These are phyloP conservation scores for Cyprinella venusta DNA, from an alignment of 2,797 vertebrate genomes.

Conservation along the genomic window DNA sequence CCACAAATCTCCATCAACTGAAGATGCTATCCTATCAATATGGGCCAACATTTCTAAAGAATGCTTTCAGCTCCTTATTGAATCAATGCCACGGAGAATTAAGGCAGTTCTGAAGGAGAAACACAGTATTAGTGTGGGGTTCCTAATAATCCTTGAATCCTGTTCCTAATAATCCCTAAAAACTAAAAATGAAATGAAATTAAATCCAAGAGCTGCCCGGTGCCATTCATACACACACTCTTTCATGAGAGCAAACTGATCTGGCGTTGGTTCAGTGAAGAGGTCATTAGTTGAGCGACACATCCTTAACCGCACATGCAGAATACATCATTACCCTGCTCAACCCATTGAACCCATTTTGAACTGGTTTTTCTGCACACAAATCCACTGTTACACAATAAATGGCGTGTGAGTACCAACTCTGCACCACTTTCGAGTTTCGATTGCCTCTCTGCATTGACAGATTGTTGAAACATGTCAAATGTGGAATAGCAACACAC, in stretches of 20 bases:
- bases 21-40: too few species aligned
- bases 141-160: too few species aligned
- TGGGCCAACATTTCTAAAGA: too few species aligned
- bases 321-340: background rate
- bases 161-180: too few species aligned
- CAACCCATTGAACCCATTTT: constrained; percentile 15
- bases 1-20: too few species aligned
- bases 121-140: too few species aligned
- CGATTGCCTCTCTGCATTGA: constrained; percentile 28
- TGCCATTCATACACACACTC: background rate
- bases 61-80: too few species aligned
- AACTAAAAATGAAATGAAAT: too few species aligned
- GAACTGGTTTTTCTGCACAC: background rate
- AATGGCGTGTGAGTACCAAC: background rate
- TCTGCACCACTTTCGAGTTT: constrained; percentile 14
- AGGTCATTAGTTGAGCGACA: background rate
- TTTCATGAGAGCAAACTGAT: background rate
- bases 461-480: constrained; percentile 52
- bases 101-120: too few species aligned
- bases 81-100: too few species aligned
- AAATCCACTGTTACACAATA: background rate
- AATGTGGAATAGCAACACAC: constrained; percentile 37
- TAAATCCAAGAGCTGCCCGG: background rate
- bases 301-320: background rate
- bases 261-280: background rate